Evolutionary conservation across 1,140 invertebrate genomes (phyloP).

Genomic region (Bombus difficillimus): DNA sequence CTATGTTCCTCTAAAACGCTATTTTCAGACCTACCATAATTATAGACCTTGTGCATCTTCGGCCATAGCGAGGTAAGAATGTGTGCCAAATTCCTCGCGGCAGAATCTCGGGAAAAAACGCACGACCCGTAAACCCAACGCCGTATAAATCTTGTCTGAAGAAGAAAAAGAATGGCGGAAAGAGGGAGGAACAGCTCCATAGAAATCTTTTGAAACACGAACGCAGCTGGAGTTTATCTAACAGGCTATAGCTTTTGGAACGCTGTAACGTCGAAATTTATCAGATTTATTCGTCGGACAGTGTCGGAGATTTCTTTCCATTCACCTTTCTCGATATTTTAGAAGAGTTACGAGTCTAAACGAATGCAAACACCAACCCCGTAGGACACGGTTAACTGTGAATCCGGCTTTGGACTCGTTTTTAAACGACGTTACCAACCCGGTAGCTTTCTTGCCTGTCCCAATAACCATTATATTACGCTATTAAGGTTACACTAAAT

Average conservation of each 20-base stretch:
- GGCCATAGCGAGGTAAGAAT: constrained; percentile 26
- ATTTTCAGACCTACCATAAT: constrained; percentile 64
- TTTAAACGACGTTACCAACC: neutral
- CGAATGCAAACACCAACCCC: constrained; percentile 10
- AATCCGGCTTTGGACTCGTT: neutral
- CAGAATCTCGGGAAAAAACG: constrained; percentile 17
- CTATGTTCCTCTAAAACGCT: constrained; percentile 55
- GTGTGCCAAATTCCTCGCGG: constrained; percentile 62
- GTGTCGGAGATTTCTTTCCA: neutral
- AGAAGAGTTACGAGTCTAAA: constrained; percentile 31
- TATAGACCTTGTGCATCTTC: constrained; percentile 55
- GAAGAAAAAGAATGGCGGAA: neutral
- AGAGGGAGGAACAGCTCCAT: neutral
- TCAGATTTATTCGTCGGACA: neutral
- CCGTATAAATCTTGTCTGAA: constrained; percentile 28
- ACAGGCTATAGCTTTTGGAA: neutral
- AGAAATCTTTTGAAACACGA: constrained; percentile 12
- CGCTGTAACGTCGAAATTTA: constrained; percentile 12
- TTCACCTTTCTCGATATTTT: neutral
- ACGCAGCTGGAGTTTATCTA: neutral
- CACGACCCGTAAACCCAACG: constrained; percentile 9
- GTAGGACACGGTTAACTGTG: neutral
- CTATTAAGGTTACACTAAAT: constrained; percentile 18
- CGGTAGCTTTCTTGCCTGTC: neutral
- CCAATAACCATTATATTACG: neutral